These are phyloP conservation scores for Drosophila persimilis DNA, from an alignment of 1,140 invertebrate genomes.

Conservation along the genomic window DNA sequence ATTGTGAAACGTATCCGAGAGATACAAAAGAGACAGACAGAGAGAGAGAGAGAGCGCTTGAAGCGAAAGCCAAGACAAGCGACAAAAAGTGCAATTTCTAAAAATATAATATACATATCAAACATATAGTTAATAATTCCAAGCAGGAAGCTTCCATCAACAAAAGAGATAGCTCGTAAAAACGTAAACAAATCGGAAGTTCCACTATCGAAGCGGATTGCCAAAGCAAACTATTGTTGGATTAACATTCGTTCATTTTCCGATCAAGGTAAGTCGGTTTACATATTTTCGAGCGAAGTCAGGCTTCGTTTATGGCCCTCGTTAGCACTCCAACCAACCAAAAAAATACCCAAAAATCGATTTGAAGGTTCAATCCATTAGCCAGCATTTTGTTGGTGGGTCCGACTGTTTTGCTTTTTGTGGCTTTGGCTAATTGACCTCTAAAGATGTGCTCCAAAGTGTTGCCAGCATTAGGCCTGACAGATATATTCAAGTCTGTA, in stretches of 20 bases:
- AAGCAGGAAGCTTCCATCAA: constrained; percentile 52
- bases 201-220: constrained; percentile 14
- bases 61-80: constrained; percentile 48
- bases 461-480: not conserved
- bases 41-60: constrained; percentile 6
- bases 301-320: constrained; percentile 41
- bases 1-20: constrained; percentile 59
- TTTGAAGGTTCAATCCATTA: constrained; percentile 58
- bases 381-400: constrained; percentile 25
- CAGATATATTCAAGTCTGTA: no score
- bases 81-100: constrained; percentile 65
- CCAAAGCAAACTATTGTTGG: constrained; percentile 48
- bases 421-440: constrained; percentile 61
- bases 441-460: constrained; percentile 54
- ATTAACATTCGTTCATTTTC: constrained; percentile 47
- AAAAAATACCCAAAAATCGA: constrained; percentile 20
- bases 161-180: constrained; percentile 54
- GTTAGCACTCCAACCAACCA: constrained; percentile 29
- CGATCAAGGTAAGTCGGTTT: constrained; percentile 51
- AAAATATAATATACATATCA: constrained; percentile 24
- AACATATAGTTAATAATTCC: constrained; percentile 29
- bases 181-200: constrained; percentile 25
- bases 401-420: no score
- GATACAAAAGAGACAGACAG: constrained; percentile 30
- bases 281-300: constrained; percentile 31